phyloP scores from a whole-genome alignment of 2,113 vertebrate genomes.

The Hypomesus transpacificus region DNA sequence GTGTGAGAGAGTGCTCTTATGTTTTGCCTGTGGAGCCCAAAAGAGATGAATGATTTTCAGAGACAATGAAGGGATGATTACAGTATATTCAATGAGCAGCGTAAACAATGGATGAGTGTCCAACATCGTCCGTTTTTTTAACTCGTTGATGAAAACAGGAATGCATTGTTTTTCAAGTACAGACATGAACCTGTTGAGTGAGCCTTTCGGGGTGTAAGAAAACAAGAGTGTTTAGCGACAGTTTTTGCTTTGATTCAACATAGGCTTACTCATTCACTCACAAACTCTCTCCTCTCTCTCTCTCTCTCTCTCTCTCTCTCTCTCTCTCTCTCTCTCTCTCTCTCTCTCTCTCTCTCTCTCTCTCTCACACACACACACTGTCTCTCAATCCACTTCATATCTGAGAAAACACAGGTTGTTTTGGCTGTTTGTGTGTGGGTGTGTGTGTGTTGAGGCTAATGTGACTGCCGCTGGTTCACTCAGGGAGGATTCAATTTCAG shows the following conservation, averaged over 20 bases:
- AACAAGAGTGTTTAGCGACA: conserved; percentile 27
- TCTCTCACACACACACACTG: too few relatives aligned
- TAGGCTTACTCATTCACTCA: too few relatives aligned
- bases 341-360: background rate
- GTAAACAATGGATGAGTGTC: conserved; percentile 32
- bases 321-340: too few relatives aligned
- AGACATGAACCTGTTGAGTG: background rate
- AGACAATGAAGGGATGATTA: too few relatives aligned
- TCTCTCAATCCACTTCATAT: conserved; percentile 49
- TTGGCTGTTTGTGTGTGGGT: conserved; percentile 19
- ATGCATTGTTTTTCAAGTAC: conserved; percentile 37
- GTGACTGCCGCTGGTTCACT: conserved; percentile 45
- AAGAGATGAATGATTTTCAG: conserved; percentile 21
- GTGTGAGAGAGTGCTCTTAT: conserved; percentile 7
- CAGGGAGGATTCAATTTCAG: conserved; percentile 61
- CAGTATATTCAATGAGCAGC: conserved; percentile 25
- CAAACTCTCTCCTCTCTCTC: too few relatives aligned
- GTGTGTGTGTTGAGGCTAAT: conserved; percentile 23
- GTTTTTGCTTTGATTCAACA: too few relatives aligned
- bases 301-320: too few relatives aligned
- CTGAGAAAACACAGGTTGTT: conserved; percentile 35
- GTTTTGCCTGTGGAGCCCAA: conserved; percentile 35
- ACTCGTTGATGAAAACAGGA: conserved; percentile 31
- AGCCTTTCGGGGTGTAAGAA: conserved; percentile 38
- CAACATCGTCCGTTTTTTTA: background rate